Evolutionary conservation across 2,797 vertebrate genomes (phyloP).

Genomic region (Scyliorhinus canicula): DNA sequence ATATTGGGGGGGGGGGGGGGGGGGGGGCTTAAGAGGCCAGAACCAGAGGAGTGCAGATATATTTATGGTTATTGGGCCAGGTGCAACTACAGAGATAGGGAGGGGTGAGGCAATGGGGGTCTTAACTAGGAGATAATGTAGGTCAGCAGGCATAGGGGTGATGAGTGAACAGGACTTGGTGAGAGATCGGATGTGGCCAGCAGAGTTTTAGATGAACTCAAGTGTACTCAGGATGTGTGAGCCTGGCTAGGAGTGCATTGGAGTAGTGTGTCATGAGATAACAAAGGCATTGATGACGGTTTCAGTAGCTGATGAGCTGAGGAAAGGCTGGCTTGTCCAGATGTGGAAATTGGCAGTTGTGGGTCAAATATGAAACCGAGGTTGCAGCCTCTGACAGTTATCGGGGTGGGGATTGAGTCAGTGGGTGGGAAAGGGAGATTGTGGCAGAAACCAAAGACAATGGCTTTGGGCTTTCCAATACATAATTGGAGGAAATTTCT

Average conservation of each 20-base stretch:
- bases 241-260: neutral
- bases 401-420: neutral
- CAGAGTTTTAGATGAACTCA: too few species aligned
- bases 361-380: neutral
- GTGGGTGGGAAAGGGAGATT: neutral
- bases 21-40: neutral
- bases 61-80: neutral
- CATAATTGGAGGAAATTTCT: neutral
- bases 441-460: neutral
- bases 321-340: neutral
- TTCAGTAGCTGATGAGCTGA: neutral
- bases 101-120: neutral
- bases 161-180: too few species aligned
- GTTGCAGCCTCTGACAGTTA: neutral
- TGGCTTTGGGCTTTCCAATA: neutral
- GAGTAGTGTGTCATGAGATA: neutral
- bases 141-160: too few species aligned
- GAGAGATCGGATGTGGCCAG: too few species aligned
- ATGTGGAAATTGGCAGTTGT: neutral
- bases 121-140: neutral
- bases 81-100: neutral
- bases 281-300: neutral
- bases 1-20: too few species aligned
- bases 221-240: neutral
- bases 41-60: neutral